Percentiles rank a stretch among this genome's conserved stretches.
phyloP scores from a whole-genome alignment of 2,113 vertebrate species.

The Stegostoma tigrinum region DNA sequence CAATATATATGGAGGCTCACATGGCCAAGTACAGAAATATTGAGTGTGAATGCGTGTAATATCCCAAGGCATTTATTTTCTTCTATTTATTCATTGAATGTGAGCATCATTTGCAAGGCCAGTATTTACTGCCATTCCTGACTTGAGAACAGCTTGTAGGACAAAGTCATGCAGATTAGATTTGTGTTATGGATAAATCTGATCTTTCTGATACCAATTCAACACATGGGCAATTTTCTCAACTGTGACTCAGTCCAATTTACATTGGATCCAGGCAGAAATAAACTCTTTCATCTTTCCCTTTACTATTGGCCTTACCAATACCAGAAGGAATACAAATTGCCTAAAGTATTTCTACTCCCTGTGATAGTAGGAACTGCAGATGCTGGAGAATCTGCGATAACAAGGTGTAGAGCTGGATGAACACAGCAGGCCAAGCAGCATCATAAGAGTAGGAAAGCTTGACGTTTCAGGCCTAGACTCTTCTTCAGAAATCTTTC shows the following conservation, averaged over 20 bases:
- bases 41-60: background rate
- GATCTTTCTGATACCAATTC: background rate
- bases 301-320: background rate
- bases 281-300: background rate
- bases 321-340: background rate
- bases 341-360: background rate
- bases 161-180: background rate
- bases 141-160: background rate
- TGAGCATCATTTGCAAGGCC: no score
- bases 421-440: no score
- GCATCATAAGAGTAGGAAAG: no score
- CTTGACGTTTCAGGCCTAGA: no score
- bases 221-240: background rate
- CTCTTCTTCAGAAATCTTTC: no score
- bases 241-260: background rate
- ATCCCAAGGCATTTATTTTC: no score
- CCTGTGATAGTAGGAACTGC: no score
- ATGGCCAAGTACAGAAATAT: background rate
- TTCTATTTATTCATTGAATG: no score
- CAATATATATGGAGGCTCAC: background rate
- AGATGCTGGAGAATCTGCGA: no score
- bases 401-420: no score
- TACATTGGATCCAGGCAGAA: background rate
- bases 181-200: background rate
- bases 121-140: no score